Base-by-base conservation (phyloP, 2,113 vertebrate genomes). In the Ailurus styani region DNA sequence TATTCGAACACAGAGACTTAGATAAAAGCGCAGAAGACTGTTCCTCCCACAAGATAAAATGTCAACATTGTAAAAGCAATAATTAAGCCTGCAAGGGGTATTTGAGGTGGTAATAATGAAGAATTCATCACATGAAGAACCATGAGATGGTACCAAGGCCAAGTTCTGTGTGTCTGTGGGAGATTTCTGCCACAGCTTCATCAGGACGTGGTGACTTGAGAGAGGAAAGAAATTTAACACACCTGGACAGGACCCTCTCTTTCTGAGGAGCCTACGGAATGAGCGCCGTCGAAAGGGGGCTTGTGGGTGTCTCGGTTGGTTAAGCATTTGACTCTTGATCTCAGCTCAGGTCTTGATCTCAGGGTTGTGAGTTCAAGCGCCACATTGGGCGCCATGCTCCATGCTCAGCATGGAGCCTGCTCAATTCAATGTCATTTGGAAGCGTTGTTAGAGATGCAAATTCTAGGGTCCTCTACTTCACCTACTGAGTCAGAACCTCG, bases 131-230 rank as follows among this genome's bases (percentile, higher is more conserved):
- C 50, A 52, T 18, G 7, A 31, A 20, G 14, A 73, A 37, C 54
- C 1, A 50, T 0, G 1, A 88, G 8, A 6, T 27, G 6, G 40
- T 52, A 2, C 23, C 9, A 3, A n/a, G 27, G 12, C 5, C 23
- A 20, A 15, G 25, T 21, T 54, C 13, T 40, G 6, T 4, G 9
- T 21, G 34, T 57, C 40, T 55, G 9, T 23, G 57, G 55, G 52
- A 18, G 7, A 4, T 85, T 47, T 47, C 45, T 31, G 54, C 4
- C 14, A 31, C 20, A 11, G 18, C 7, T 29, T 18, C 12, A 52
- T 29, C 25, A 31, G 3, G 3, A n/a, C 27, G 2, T 9, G 23
- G 40, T 25, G n/a, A 57, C 21, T 47, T 86, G 40, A 37, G 17
- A 37, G 10, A 29, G 45, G n/a, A 37, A 72, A 78, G 31, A 34